These are phyloP conservation scores for Acipenser ruthenus DNA, from an alignment of 2,797 vertebrate species.

Conservation along the genomic window DNA sequence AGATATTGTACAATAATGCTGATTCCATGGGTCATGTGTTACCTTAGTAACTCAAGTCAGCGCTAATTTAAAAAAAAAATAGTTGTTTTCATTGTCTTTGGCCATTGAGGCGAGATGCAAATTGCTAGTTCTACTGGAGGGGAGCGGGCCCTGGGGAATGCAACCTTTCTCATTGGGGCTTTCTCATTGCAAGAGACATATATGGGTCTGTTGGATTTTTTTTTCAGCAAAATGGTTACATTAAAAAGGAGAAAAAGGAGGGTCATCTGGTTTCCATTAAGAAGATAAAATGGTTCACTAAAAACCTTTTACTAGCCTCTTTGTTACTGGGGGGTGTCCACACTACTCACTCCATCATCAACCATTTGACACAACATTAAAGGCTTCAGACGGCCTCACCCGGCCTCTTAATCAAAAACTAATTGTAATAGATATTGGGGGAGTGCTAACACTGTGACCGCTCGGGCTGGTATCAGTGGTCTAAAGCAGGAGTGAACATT, in stretches of 20 bases:
- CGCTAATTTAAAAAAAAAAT: conserved; percentile 34
- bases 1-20: conserved; percentile 21
- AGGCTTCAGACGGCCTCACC: conserved; percentile 82
- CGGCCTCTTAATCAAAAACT: conserved; percentile 98
- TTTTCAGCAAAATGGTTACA: conserved; percentile 77
- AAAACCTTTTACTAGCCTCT: conserved; percentile 90
- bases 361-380: conserved; percentile 96
- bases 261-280: conserved; percentile 99
- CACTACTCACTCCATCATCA: conserved; percentile 86
- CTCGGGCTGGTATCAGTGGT: conserved; percentile 74
- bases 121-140: conserved; percentile 19
- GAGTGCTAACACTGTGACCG: conserved; percentile 92
- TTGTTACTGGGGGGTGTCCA: conserved; percentile 89
- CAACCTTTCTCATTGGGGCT: conserved; percentile 33
- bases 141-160: conserved; percentile 27
- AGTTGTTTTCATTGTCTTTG: conserved; percentile 28
- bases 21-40: conserved; percentile 25
- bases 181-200: conserved; percentile 45
- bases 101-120: conserved; percentile 19
- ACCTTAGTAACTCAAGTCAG: conserved; percentile 21
- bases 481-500: conserved; percentile 79
- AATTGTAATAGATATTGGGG: conserved; percentile 98
- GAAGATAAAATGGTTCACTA: conserved; percentile 98
- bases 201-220: conserved; percentile 33
- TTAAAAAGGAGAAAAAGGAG: conserved; percentile 61